Evolutionary conservation across 2,113 vertebrate genomes (phyloP), one percentile per base, ranked within the genome.

Genomic region (Anarhynchus alexandrinus): DNA sequence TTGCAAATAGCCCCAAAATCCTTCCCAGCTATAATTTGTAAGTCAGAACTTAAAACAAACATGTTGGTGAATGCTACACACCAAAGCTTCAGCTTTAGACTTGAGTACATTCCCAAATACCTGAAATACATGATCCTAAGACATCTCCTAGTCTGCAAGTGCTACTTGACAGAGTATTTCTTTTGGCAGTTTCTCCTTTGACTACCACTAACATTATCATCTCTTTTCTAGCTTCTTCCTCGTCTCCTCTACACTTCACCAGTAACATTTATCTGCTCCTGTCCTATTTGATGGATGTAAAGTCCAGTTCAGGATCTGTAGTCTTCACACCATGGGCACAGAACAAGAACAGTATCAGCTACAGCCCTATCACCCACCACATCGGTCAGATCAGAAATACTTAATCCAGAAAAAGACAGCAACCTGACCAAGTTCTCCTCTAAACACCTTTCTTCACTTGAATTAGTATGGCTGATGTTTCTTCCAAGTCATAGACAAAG

Each of bases 1-100:
- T 51, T 80, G 71, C 71, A 82, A 85, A 88, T 25, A 90, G 66
- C 43, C 82, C 87, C 15, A 25, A 93, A 90, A 91, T 76, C 30
- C 62, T 93, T 86, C 78, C 82, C 52, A 85, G 34, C 54, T 72
- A 22, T 43, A 87, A 80, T 73, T 70, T 90, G 8, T 59, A 94
- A 52, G 34, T 69, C n/a, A 29, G 49, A 89, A 69, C 34, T 93
- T 78, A 49, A 91, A 87, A 12, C 58, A 79, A 86, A 83, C 57
- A 62, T 1, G 5, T 9, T 55, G 52, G 51, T 51, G 45, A 90
- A 83, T 5, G 19, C 34, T 70, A 25, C 11, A 61, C 47, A 55
- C 34, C 70, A 91, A 84, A 89, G 52, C 32, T 74, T 84, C 52
- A 74, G 69, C 77, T 88, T 77, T 1, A 62, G 34, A 27, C 20